Evolutionary conservation across 2,888 invertebrate species (phyloP), one percentile per base, ranked within the genome.

Genomic region (Agrotis exclamationis): DNA sequence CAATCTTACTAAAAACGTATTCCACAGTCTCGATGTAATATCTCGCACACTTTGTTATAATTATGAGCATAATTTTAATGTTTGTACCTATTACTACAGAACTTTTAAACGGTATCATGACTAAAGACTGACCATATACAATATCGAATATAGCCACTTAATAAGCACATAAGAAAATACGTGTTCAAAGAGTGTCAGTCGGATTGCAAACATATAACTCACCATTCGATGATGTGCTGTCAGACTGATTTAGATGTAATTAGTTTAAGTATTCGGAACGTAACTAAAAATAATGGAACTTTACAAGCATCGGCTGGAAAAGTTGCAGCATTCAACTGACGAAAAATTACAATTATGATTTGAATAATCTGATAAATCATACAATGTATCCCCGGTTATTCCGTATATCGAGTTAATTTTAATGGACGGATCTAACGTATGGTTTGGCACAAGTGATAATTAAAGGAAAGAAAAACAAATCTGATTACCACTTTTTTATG

Each of bases 181-280:
- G 1, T 54, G 54, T 28, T 18, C 24, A 18, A n/a, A 72, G 63
- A 62, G 56, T 63, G 69, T 70, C 56, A 51, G 68, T 59, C 63
- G 74, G 16, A 44, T 59, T 28, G 72, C 66, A 72, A 75, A 64
- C 60, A 74, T 22, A 72, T 82, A 85, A 90, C 95, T 94, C 94
- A 93, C 95, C 95, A 95, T 95, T 95, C 94, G 95, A 95, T 93
- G 89, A 84, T 89, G 86, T 90, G 88, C 87, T 85, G 87, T 89
- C 93, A 95, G 95, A 94, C 95, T 95, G 95, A 94, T 89, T 76
- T 94, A 94, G 90, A 33, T 83, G 6, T 90, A 90, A 86, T 65
- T 84, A 77, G 65, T 16, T 44, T 68, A 51, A 63, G 70, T 48
- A 39, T 58, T 57, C 62, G 44, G 54, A 22, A 28, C 60, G 16